Conservation (phyloP, 2,888 invertebrate genomes). For the Chouioia cunea region DNA sequence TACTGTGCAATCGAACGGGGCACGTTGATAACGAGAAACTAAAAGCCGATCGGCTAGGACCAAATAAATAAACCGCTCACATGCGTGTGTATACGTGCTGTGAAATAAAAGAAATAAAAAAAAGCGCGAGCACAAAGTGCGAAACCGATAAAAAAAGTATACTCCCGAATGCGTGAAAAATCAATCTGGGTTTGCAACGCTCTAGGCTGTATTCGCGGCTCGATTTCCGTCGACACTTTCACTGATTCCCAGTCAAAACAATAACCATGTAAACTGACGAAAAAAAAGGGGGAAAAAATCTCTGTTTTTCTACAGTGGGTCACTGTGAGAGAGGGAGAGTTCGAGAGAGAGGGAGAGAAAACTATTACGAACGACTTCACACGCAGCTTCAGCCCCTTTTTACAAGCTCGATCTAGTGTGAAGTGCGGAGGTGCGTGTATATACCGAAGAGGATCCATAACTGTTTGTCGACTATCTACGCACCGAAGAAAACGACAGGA, state of each 20-base stretch:
- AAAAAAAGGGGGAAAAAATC: not conserved
- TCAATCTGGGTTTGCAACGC: conserved; percentile 22
- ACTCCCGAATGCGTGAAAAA: conserved; percentile 40
- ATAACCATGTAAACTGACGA: conserved; percentile 17
- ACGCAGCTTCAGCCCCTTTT: no score
- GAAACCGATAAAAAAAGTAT: conserved; percentile 19
- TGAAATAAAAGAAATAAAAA: conserved; percentile 23
- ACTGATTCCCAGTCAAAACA: conserved; percentile 31
- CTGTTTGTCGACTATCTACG: no score
- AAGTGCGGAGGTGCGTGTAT: no score
- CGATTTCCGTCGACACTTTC: conserved; percentile 42
- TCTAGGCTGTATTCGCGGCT: conserved; percentile 26
- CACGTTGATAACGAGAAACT: conserved; percentile 39
- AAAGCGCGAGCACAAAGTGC: conserved; percentile 15
- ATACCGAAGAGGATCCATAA: no score
- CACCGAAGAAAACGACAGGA: no score
- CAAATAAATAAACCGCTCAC: conserved; percentile 40
- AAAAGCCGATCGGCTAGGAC: conserved; percentile 26
- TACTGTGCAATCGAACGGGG: not conserved
- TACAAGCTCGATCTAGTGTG: no score
- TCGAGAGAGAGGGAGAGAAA: not conserved
- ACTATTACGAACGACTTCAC: no score
- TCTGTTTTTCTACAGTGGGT: no score
- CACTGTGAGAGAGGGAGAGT: no score
- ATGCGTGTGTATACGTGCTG: conserved; percentile 5